Base-by-base conservation (phyloP, 2,113 vertebrate genomes). In the Trogon surrucura region DNA sequence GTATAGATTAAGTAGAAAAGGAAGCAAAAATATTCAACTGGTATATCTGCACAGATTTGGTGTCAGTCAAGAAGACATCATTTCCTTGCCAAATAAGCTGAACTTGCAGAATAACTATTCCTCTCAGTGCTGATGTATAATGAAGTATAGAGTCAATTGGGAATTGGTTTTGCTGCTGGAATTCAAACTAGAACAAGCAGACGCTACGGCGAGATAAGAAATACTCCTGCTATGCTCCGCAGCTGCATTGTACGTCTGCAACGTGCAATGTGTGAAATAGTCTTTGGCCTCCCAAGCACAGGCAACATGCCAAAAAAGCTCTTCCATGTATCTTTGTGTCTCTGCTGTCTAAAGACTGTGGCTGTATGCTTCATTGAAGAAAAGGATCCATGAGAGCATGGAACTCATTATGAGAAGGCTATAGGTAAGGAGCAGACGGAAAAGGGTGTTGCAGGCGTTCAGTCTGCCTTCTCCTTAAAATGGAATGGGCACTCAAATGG, bases 141-240 rank as follows among this genome's bases (percentile, higher is more conserved):
- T 60, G 71, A 93, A 89, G 70, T 72, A 70, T 13, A 81, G 88
- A 89, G 48, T 89, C 95, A 83, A 26, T 1, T 85, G 93, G 82
- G 97, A 95, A 83, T 61, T 70, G 60, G 56, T 92, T 95, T 91
- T 96, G 84, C 77, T 95, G 93, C 86, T 93, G 91, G 81, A 97
- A 97, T 96, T 96, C 84, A 94, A 94, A 93, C 65, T 89, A 77
- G 84, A 96, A 56, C 91, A 96, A 95, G 79, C 92, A 97, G 95
- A 95, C 73, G 73, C 95, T 95, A 20, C 0, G 0, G 79, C 5
- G 67, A 97, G 96, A 97, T 97, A 97, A 97, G 95, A 80, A 95
- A 87, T 80, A 29, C 50, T 96, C 86, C 80, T 81, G 66, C 88
- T 91, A 61, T 78, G 93, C 83, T 96, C 89, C 56, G 65, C 82